These are phyloP conservation scores for Lagocephalus sceleratus DNA, from an alignment of 2,797 vertebrate genomes.

Conservation along the genomic window DNA sequence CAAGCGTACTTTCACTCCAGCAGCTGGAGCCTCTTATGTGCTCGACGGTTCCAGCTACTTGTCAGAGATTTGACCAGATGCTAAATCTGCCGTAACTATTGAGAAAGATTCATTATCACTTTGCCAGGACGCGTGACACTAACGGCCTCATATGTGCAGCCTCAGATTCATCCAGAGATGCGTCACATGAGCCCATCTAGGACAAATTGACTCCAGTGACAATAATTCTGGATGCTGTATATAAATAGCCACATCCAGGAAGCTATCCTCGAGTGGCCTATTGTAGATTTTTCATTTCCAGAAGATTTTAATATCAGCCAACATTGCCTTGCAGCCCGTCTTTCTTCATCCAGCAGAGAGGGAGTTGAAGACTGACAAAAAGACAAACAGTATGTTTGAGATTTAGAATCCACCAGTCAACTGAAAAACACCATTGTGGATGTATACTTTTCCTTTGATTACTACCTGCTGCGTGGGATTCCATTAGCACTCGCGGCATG, in stretches of 20 bases:
- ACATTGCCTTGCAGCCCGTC: too few relatives aligned
- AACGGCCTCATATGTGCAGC: slow-evolving; percentile 8
- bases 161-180: slow-evolving; percentile 11
- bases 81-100: slow-evolving; percentile 6
- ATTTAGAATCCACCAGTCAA: too few relatives aligned
- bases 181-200: neutral
- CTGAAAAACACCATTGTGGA: neutral
- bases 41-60: slow-evolving; percentile 5
- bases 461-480: slow-evolving; percentile 10
- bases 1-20: slow-evolving; percentile 19
- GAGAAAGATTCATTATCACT: slow-evolving; percentile 5
- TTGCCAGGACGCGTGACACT: neutral
- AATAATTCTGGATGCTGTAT: slow-evolving; percentile 10
- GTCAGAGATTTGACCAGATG: slow-evolving; percentile 6
- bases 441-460: neutral
- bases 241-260: neutral
- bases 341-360: too few relatives aligned
- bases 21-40: slow-evolving; percentile 26
- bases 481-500: slow-evolving; percentile 1
- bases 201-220: slow-evolving; percentile 11
- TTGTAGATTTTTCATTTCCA: too few relatives aligned
- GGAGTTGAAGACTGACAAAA: too few relatives aligned
- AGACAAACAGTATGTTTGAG: too few relatives aligned
- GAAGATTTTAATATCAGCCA: too few relatives aligned
- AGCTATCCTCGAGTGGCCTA: neutral